phyloP scores from a whole-genome alignment of 2,888 invertebrate species.

The Volucella zonaria region DNA sequence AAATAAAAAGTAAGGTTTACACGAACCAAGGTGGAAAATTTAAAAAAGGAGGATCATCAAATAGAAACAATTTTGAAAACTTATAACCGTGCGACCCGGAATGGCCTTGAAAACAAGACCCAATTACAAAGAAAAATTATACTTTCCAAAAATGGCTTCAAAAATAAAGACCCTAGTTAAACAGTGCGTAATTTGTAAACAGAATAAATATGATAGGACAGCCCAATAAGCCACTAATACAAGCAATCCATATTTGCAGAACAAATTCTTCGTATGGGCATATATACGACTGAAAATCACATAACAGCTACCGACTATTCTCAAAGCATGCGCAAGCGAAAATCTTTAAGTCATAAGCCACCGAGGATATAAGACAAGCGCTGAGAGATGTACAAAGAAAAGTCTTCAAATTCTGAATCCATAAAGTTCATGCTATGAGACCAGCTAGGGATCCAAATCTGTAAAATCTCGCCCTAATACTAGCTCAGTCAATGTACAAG shows the following conservation, averaged over 20 bases:
- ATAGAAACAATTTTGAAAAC: too few relatives aligned
- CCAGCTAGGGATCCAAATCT: conserved; percentile 36
- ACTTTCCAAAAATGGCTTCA: conserved; percentile 38
- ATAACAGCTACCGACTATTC: conserved; percentile 65
- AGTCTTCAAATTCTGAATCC: conserved; percentile 42
- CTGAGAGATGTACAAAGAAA: conserved; percentile 65
- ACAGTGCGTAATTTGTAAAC: conserved; percentile 27
- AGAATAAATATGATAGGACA: conserved; percentile 46
- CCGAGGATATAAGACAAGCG: conserved; percentile 51
- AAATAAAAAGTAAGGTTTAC: too few relatives aligned
- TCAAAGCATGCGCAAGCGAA: conserved; percentile 49
- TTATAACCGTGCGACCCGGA: too few relatives aligned
- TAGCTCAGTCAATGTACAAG: conserved; percentile 32
- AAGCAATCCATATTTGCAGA: conserved; percentile 35
- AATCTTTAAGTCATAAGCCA: conserved; percentile 33
- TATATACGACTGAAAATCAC: conserved; percentile 44
- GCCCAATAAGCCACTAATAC: conserved; percentile 30
- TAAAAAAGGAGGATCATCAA: too few relatives aligned
- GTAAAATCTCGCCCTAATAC: conserved; percentile 24
- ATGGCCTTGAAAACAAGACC: conserved; percentile 3
- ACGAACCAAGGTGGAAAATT: too few relatives aligned
- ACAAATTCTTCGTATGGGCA: conserved; percentile 37
- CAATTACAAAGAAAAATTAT: conserved; percentile 47
- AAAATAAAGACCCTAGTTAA: conserved; percentile 29
- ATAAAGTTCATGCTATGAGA: conserved; percentile 57